These are phyloP conservation scores for Danio jaintianensis DNA, from an alignment of 2,797 vertebrate genomes.

Conservation along the genomic window DNA sequence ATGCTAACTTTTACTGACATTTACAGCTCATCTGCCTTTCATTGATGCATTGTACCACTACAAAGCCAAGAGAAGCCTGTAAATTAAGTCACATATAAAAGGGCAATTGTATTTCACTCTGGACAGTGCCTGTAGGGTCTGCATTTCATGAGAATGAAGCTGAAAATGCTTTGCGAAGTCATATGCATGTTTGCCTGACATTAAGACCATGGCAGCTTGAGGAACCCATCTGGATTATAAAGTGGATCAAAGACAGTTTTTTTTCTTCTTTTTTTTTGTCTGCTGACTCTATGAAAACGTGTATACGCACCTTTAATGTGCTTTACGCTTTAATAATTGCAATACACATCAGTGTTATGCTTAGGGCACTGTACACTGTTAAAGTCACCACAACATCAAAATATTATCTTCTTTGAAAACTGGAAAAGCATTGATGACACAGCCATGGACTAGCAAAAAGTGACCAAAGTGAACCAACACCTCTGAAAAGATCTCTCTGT, in stretches of 20 bases:
- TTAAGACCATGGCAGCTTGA: conserved; percentile 39
- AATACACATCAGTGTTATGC: neutral
- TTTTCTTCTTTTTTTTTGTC: neutral
- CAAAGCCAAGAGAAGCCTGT: conserved; percentile 63
- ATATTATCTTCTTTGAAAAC: neutral
- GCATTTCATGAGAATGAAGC: conserved; percentile 36
- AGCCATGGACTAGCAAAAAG: neutral
- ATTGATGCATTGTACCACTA: conserved; percentile 65
- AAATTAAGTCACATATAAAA: conserved; percentile 62
- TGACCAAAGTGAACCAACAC: too few relatives aligned
- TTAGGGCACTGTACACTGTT: neutral
- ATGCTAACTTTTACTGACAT: conserved; percentile 64
- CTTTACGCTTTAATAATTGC: neutral
- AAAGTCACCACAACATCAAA: conserved; percentile 10
- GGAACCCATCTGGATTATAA: conserved; percentile 41
- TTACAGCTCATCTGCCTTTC: conserved; percentile 72
- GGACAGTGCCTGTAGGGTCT: conserved; percentile 57
- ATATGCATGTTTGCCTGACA: conserved; percentile 38
- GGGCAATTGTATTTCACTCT: conserved; percentile 59
- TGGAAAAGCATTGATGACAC: neutral
- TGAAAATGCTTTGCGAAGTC: conserved; percentile 51
- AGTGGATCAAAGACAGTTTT: conserved; percentile 46
- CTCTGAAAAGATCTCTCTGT: too few relatives aligned
- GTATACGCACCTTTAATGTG: neutral
- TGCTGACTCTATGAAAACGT: neutral